These are phyloP conservation scores for Chaetodon trifascialis DNA, from an alignment of 2,113 vertebrate species.

Conservation along the genomic window DNA sequence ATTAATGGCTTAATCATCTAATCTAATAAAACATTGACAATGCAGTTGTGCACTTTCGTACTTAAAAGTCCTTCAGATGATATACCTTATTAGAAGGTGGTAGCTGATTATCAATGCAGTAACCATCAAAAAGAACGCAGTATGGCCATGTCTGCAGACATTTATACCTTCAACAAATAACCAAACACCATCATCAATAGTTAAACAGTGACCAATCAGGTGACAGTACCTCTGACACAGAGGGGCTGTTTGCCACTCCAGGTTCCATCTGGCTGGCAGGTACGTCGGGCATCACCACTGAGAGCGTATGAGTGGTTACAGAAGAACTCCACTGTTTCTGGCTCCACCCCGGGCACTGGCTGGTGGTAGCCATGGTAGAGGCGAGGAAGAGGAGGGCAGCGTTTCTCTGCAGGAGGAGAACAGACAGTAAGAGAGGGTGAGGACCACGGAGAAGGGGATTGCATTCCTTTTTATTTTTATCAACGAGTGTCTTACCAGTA, in stretches of 20 bases:
- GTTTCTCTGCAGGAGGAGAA: conserved; percentile 80
- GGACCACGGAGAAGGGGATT: not conserved
- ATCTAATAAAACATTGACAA: not conserved
- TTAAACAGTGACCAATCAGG: not conserved
- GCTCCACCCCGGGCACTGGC: conserved; percentile 81
- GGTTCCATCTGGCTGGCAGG: conserved; percentile 86
- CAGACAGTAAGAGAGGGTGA: not conserved
- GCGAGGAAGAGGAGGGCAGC: conserved; percentile 88
- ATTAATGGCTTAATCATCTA: not conserved
- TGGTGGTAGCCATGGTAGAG: conserved; percentile 90
- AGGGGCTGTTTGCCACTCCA: conserved; percentile 84
- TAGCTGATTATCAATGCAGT: not conserved
- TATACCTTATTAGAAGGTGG: not conserved
- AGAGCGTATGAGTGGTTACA: conserved; percentile 95
- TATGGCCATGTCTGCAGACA: too few species aligned
- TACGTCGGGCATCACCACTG: conserved; percentile 88
- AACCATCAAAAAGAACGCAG: not conserved
- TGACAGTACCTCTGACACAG: conserved; percentile 82
- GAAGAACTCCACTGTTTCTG: conserved; percentile 88
- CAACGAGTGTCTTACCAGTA: conserved; percentile 56
- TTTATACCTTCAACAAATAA: not conserved
- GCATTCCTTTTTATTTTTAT: not conserved
- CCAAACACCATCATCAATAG: not conserved
- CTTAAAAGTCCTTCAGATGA: not conserved
- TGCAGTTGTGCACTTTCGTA: not conserved